phyloP scores from a whole-genome alignment of 2,888 invertebrate genomes.

The Dolichopus griseipennis region DNA sequence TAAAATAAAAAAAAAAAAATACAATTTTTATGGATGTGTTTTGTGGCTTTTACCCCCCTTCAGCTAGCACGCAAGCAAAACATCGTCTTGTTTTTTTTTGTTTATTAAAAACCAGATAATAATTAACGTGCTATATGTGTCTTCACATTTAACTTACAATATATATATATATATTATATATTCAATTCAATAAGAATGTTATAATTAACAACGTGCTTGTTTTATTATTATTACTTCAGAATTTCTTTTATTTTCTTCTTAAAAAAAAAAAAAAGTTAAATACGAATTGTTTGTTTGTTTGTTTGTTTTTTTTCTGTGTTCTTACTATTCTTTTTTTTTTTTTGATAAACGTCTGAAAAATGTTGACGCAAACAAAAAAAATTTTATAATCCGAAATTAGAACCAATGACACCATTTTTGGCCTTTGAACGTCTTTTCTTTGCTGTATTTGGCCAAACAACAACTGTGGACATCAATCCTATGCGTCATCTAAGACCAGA shows the following conservation, averaged over 20 bases:
- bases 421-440: conserved; percentile 97
- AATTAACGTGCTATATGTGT: too few species aligned
- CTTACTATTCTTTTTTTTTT: not conserved
- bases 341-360: not conserved
- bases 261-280: not conserved
- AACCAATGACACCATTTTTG: conserved; percentile 72
- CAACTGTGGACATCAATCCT: conserved; percentile 74
- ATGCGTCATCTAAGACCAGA: conserved; percentile 59
- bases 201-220: not conserved
- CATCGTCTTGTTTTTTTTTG: too few species aligned
- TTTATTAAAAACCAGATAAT: too few species aligned
- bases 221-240: too few species aligned
- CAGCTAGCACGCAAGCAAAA: conserved; percentile 3
- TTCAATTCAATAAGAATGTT: conserved; percentile 10
- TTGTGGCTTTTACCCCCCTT: conserved; percentile 4
- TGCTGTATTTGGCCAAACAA: conserved; percentile 92
- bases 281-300: not conserved
- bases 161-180: too few species aligned
- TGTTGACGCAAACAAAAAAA: conserved; percentile 9
- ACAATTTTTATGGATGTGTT: conserved; percentile 8
- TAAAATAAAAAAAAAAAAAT: conserved; percentile 18
- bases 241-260: too few species aligned
- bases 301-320: not conserved
- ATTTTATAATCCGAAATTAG: conserved; percentile 25
- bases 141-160: too few species aligned